Conservation (phyloP, 2,797 vertebrate genomes). For the Anas flavirostris region DNA sequence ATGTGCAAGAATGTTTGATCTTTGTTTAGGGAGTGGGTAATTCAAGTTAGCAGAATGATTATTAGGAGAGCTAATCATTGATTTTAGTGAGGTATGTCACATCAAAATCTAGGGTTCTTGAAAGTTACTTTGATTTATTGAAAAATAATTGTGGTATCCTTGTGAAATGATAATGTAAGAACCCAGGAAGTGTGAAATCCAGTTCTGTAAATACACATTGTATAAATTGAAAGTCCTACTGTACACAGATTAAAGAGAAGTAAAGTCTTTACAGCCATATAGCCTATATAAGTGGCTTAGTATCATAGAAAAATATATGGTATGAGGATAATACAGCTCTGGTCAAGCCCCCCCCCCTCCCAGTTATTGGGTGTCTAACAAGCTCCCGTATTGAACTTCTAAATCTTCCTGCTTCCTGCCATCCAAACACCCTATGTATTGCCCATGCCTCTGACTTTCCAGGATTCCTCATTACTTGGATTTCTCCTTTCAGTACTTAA, state of each 20-base stretch:
- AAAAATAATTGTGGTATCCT: background rate
- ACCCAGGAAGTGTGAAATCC: background rate
- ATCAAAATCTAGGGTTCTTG: background rate
- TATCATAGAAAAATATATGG: background rate
- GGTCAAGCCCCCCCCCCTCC: background rate
- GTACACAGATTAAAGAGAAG: background rate
- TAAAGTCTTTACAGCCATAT: background rate
- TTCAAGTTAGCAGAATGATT: background rate
- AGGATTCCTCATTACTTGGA: background rate
- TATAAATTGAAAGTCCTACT: background rate
- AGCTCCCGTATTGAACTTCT: background rate
- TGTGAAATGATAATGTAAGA: background rate
- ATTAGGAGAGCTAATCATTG: background rate
- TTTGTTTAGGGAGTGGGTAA: background rate
- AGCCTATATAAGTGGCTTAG: background rate
- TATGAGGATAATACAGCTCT: background rate
- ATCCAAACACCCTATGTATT: background rate
- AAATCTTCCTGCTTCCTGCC: background rate
- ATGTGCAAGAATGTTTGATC: background rate
- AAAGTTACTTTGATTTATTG: background rate
- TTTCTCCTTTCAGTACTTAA: background rate
- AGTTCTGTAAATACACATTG: background rate
- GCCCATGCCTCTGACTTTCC: background rate
- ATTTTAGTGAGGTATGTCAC: background rate
- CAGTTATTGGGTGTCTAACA: background rate